Percentiles rank a stretch among this genome's conserved stretches.
Conservation (phyloP, 1,140 invertebrate genomes). For the Hypsibius dujardini region DNA sequence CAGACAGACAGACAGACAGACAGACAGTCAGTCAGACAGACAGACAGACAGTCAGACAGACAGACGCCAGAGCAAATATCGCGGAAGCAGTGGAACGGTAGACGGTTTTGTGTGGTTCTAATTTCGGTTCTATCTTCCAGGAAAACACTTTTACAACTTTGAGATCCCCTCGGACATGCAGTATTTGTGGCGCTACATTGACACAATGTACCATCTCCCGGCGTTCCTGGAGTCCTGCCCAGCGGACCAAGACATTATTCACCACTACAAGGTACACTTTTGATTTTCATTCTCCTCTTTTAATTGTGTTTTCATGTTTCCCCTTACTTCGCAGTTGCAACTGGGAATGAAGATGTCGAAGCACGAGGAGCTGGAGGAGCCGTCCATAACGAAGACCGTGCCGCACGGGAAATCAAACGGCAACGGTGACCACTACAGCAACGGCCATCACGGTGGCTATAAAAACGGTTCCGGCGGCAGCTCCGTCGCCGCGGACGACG, state of each 20-base stretch:
- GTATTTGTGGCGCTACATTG: conserved; percentile 80
- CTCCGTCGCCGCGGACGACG: background rate
- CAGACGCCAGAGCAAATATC: no score
- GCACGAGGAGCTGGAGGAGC: conserved; percentile 79
- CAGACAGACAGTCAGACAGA: no score
- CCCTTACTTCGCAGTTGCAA: no score
- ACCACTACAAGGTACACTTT: conserved; percentile 93
- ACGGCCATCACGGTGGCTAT: no score
- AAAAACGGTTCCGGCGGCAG: background rate
- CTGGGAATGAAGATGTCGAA: conserved; percentile 85
- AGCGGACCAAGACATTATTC: conserved; percentile 90
- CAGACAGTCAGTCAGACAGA: no score
- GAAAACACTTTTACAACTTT: conserved; percentile 71
- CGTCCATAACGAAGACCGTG: conserved; percentile 79
- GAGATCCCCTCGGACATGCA: conserved; percentile 66
- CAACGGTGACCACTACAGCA: background rate
- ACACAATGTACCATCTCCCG: conserved; percentile 84
- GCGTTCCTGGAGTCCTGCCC: conserved; percentile 88
- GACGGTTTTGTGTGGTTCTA: no score
- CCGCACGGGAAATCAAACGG: conserved; percentile 33
- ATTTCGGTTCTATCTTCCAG: conserved; percentile 31
- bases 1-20: no score
- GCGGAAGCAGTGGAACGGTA: no score
- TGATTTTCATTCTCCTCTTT: no score
- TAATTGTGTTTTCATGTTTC: no score